phyloP scores from a whole-genome alignment of 2,113 vertebrate genomes.

The Ranitomeya imitator region DNA sequence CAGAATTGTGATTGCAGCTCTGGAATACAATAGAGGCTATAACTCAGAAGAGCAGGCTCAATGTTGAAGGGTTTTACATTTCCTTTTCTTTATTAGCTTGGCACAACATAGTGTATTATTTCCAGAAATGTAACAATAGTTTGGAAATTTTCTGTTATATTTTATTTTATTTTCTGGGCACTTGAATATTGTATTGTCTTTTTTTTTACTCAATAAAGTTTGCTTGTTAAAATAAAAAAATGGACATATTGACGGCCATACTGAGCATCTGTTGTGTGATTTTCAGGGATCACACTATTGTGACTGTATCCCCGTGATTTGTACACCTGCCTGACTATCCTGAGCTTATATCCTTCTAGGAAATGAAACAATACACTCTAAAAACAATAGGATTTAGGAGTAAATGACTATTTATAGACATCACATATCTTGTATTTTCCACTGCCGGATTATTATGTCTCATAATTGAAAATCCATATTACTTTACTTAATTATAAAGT shows the following conservation, averaged over 20 bases:
- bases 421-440: background rate
- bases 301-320: background rate
- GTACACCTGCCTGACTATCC: background rate
- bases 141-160: background rate
- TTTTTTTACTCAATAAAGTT: background rate
- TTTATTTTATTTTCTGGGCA: background rate
- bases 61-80: background rate
- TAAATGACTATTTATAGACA: conserved; percentile 12
- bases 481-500: background rate
- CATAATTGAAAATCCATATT: background rate
- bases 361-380: background rate
- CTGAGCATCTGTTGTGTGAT: background rate
- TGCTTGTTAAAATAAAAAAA: background rate
- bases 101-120: background rate
- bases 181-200: background rate
- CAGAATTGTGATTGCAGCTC: background rate
- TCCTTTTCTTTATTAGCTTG: background rate
- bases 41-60: background rate
- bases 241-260: background rate
- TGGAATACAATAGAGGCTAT: background rate
- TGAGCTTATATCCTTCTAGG: background rate
- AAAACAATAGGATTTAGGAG: conserved; percentile 9
- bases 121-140: conserved; percentile 2
- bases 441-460: background rate
- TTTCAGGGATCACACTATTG: background rate